These are phyloP conservation scores for Phodopus roborovskii DNA, from an alignment of 2,113 vertebrate species.

Conservation along the genomic window DNA sequence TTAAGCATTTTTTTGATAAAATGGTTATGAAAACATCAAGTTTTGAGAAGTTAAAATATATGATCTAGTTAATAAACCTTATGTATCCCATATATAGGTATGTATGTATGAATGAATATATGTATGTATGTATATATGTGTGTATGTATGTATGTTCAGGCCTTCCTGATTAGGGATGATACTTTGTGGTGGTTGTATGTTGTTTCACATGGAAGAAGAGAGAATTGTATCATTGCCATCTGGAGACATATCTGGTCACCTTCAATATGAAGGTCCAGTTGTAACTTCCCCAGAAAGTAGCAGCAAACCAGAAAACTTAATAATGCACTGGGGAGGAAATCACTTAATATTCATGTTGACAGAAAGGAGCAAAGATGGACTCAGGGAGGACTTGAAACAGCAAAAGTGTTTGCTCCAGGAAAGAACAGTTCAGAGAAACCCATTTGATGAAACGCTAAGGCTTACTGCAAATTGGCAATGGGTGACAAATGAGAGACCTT, in stretches of 20 bases:
- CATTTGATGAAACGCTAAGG: constrained; percentile 84
- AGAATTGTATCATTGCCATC: background rate
- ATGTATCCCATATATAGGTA: background rate
- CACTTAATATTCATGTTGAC: constrained; percentile 89
- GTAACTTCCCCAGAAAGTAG: constrained; percentile 68
- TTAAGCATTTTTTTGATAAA: background rate
- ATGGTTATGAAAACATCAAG: background rate
- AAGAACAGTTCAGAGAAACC: constrained; percentile 75
- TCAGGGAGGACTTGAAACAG: constrained; percentile 86
- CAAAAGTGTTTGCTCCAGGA: constrained; percentile 78
- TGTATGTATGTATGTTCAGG: background rate
- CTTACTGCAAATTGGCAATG: constrained; percentile 84
- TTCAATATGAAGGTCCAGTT: constrained; percentile 73
- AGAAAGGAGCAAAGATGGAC: constrained; percentile 89
- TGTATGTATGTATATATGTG: too few species aligned
- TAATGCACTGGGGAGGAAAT: constrained; percentile 84
- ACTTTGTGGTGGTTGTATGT: background rate
- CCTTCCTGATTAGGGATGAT: background rate
- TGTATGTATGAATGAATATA: too few species aligned
- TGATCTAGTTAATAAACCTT: background rate
- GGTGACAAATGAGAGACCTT: constrained; percentile 83
- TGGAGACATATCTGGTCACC: constrained; percentile 29
- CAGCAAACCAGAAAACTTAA: constrained; percentile 82
- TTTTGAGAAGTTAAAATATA: constrained; percentile 23
- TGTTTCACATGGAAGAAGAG: background rate